Evolutionary conservation across 2,888 invertebrate species (phyloP), one percentile per base, ranked within the genome.

Genomic region (Dexiosoma caninum): DNA sequence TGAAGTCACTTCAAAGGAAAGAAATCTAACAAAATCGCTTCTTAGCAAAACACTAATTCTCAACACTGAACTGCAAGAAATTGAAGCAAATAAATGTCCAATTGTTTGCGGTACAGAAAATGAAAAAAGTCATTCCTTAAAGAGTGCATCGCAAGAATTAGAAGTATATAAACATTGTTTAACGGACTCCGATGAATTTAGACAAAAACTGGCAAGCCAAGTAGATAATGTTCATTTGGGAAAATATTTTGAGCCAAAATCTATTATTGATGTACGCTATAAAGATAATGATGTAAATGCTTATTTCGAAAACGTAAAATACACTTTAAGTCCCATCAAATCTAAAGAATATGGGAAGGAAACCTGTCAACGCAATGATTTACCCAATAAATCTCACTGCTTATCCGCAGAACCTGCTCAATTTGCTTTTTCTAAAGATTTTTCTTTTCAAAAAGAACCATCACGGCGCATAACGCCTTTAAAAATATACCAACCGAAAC

Each of bases 401-500:
- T 8, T 23, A 0, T 32, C 57, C 7, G 21, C 42, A 5, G 16
- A 49, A 16, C 23, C 44, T 27, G 7, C 66, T 2, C 30, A 27
- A 35, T 2, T 67, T 10, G 19, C 51, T 12, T 30, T 51, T 40
- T 7, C 32, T 2, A n/a, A 14, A 27, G 9, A 19, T 0, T 6
- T 14, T 10, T 21, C 35, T 4, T 10, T 84, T 2, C 85, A 85
- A 69, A 16, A 84, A 19, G 85, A 82, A 72, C 71, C 59, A 3
- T 74, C 84, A 49, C 79, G 85, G 0, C 81, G 82, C 32, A 82
- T 84, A n/a, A n/a, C n/a, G 21, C 83, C 84, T 19, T 81, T 83
- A 3, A 82, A 84, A 1, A 57, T 86, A 3, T 83, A 83, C 37
- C 82, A 84, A 6, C 82, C 85, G n/a, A 84, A 84, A 83, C 78